These are phyloP conservation scores for Ceratina japonica DNA, from an alignment of 1,140 invertebrate genomes.

Conservation along the genomic window DNA sequence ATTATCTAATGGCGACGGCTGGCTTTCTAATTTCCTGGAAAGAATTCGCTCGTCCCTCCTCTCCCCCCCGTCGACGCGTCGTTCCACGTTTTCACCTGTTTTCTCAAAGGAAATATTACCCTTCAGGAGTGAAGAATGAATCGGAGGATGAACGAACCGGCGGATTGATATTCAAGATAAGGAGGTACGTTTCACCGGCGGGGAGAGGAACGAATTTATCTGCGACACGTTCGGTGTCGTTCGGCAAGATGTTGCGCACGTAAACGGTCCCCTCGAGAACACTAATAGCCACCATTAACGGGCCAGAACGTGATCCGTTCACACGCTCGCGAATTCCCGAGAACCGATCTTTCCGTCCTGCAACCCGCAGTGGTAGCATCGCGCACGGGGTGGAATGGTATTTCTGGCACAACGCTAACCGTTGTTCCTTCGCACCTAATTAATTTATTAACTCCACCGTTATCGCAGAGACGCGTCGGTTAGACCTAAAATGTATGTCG, in stretches of 20 bases:
- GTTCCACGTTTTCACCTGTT: conserved; percentile 5
- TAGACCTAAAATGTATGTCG: too few relatives aligned
- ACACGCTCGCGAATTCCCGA: conserved; percentile 55
- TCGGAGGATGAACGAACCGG: conserved; percentile 13
- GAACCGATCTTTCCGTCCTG: conserved; percentile 49
- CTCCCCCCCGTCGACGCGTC: not conserved
- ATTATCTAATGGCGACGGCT: conserved; percentile 25
- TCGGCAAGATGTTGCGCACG: conserved; percentile 48
- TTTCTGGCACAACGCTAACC: conserved; percentile 32
- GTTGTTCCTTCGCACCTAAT: conserved; percentile 20
- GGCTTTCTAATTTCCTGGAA: conserved; percentile 36
- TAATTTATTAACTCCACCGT: too few relatives aligned
- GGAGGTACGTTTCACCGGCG: conserved; percentile 17
- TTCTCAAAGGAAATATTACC: conserved; percentile 6
- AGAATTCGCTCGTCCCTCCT: conserved; percentile 18
- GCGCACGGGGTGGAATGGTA: conserved; percentile 14
- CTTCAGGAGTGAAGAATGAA: not conserved
- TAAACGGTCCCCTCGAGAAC: conserved; percentile 54
- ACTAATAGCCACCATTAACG: conserved; percentile 59
- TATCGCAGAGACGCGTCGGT: too few relatives aligned
- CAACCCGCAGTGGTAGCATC: conserved; percentile 6
- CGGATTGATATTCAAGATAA: conserved; percentile 48
- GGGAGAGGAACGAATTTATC: conserved; percentile 51
- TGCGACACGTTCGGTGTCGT: conserved; percentile 44
- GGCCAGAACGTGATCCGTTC: conserved; percentile 49